phyloP scores from a whole-genome alignment of 2,888 invertebrate genomes.

The Mythimna impura region DNA sequence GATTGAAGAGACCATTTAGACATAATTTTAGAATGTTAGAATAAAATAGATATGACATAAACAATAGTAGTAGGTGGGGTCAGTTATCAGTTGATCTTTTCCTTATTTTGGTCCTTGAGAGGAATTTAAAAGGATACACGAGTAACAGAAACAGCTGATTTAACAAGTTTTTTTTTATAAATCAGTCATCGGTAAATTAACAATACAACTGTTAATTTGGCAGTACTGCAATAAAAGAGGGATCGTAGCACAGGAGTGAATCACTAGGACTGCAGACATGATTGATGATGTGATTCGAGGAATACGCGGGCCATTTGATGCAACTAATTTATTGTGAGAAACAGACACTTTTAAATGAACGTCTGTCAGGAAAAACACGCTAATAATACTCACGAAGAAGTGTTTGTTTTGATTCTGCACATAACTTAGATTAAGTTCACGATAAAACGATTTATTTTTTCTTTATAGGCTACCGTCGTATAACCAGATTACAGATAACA shows the following conservation, averaged over 20 bases:
- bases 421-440: slow-evolving; percentile 11
- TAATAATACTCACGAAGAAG: slow-evolving; percentile 19
- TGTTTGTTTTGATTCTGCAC: slow-evolving; percentile 36
- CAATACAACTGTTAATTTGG: slow-evolving; percentile 47
- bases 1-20: slow-evolving; percentile 26
- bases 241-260: slow-evolving; percentile 60
- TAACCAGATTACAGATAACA: slow-evolving; percentile 56
- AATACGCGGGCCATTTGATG: slow-evolving; percentile 58
- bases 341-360: slow-evolving; percentile 41
- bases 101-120: background rate
- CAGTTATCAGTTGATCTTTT: slow-evolving; percentile 6
- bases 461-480: slow-evolving; percentile 27
- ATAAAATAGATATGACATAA: slow-evolving; percentile 20
- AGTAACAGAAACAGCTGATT: background rate
- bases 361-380: slow-evolving; percentile 37
- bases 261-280: slow-evolving; percentile 47
- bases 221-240: slow-evolving; percentile 53
- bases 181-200: slow-evolving; percentile 19
- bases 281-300: slow-evolving; percentile 63
- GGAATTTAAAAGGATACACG: background rate
- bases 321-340: slow-evolving; percentile 58
- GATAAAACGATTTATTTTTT: slow-evolving; percentile 26
- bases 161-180: slow-evolving; percentile 7
- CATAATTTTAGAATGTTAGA: slow-evolving; percentile 17
- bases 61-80: slow-evolving; percentile 8